A percentile compares a stretch with the other conserved stretches of the same genome.
Evolutionary conservation across 2,797 vertebrate genomes (phyloP).

Genomic region (Rhinichthys osculus): DNA sequence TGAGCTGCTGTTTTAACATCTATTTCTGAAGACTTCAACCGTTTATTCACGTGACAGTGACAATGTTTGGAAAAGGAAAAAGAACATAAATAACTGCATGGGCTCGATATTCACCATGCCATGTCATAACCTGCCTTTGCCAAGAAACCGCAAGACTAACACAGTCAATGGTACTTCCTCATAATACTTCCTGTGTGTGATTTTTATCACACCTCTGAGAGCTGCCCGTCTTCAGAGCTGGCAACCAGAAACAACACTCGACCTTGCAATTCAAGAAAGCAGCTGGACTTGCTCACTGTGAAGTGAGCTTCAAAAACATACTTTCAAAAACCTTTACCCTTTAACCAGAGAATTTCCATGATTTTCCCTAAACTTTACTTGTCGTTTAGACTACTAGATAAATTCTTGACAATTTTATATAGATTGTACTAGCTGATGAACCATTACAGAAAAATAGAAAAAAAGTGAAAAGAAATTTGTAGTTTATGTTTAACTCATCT

Average conservation of each 20-base stretch:
- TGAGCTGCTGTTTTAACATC: neutral
- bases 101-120: neutral
- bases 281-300: neutral
- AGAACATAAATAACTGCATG: neutral
- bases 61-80: neutral
- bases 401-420: neutral
- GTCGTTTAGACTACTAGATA: neutral
- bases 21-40: neutral
- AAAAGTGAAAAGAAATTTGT: neutral
- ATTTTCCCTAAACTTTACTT: neutral
- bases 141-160: slow-evolving; percentile 37
- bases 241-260: neutral
- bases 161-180: slow-evolving; percentile 24
- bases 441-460: neutral
- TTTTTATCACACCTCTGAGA: slow-evolving; percentile 12
- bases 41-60: neutral
- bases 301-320: neutral
- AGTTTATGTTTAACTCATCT: neutral
- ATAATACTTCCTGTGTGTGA: slow-evolving; percentile 26
- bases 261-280: neutral
- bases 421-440: neutral
- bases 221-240: neutral
- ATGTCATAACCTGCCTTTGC: slow-evolving; percentile 32
- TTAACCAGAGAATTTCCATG: neutral
- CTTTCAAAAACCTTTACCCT: neutral